Evolutionary conservation across 2,113 vertebrate species (phyloP).

Genomic region (Mesoclemmys tuberculata): DNA sequence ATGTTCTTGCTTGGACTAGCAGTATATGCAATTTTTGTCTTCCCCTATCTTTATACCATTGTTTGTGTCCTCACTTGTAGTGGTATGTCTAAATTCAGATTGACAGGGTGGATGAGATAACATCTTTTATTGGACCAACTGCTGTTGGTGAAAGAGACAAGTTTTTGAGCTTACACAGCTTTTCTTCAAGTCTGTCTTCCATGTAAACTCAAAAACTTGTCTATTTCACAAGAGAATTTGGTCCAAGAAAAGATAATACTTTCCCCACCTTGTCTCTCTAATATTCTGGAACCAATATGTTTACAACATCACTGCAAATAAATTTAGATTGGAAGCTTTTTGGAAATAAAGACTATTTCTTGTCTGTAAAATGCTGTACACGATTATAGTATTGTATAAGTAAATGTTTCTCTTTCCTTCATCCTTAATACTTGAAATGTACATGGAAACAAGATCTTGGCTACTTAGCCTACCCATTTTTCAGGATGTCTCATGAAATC

Average conservation of each 20-base stretch:
- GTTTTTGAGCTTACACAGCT: neutral
- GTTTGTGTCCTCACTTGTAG: neutral
- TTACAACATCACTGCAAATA: neutral
- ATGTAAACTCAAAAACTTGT: neutral
- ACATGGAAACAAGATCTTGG: neutral
- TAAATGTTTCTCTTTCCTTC: neutral
- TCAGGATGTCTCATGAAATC: neutral
- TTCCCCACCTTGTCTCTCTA: neutral
- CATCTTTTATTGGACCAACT: neutral
- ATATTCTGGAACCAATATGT: neutral
- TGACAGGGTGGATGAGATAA: neutral
- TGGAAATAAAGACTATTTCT: neutral
- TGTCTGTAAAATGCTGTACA: neutral
- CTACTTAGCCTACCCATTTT: neutral
- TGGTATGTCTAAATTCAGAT: neutral
- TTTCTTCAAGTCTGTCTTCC: neutral
- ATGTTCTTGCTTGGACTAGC: neutral
- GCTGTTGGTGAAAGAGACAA: neutral
- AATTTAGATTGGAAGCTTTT: neutral
- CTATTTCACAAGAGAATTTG: neutral
- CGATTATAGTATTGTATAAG: neutral
- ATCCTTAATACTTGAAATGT: neutral
- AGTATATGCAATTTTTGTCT: neutral
- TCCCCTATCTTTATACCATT: neutral
- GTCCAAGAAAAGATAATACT: neutral